A percentile compares a stretch with the other conserved stretches of the same genome.
Conservation (phyloP, 2,888 invertebrate species). For the Marasmarcha lunaedactyla region DNA sequence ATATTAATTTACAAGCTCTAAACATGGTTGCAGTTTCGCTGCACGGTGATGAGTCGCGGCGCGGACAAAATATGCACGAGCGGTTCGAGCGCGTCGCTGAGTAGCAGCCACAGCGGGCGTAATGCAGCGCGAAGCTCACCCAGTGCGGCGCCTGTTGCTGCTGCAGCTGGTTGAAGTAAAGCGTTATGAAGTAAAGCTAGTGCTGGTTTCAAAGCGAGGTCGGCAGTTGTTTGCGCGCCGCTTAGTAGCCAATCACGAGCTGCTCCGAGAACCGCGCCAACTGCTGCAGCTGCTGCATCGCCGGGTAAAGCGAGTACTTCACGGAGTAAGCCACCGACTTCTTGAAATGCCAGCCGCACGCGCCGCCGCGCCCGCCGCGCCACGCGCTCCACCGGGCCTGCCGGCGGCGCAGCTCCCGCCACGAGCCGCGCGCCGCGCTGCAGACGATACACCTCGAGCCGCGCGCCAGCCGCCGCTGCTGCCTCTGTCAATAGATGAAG, state of each 20-base stretch:
- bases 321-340: conserved; percentile 71
- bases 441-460: conserved; percentile 17
- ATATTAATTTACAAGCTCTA: not conserved
- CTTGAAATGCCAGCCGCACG: conserved; percentile 71
- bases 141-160: conserved; percentile 72
- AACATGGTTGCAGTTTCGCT: conserved; percentile 6
- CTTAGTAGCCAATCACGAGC: conserved; percentile 21
- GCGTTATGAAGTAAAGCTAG: conserved; percentile 77
- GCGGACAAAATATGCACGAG: conserved; percentile 25
- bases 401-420: conserved; percentile 12
- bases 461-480: conserved; percentile 24
- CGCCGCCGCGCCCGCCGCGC: conserved; percentile 16
- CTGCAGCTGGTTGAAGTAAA: conserved; percentile 75
- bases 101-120: conserved; percentile 23
- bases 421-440: conserved; percentile 13
- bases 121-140: conserved; percentile 73
- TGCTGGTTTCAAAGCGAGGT: conserved; percentile 78
- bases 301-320: conserved; percentile 68
- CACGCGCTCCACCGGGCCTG: conserved; percentile 11
- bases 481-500: conserved; percentile 31
- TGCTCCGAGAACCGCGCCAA: conserved; percentile 23
- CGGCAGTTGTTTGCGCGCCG: conserved; percentile 33
- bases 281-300: conserved; percentile 2
- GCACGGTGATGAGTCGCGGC: conserved; percentile 29
- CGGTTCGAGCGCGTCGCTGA: conserved; percentile 28